phyloP scores from a whole-genome alignment of 1,140 invertebrate species.

The Ganaspis sp. region DNA sequence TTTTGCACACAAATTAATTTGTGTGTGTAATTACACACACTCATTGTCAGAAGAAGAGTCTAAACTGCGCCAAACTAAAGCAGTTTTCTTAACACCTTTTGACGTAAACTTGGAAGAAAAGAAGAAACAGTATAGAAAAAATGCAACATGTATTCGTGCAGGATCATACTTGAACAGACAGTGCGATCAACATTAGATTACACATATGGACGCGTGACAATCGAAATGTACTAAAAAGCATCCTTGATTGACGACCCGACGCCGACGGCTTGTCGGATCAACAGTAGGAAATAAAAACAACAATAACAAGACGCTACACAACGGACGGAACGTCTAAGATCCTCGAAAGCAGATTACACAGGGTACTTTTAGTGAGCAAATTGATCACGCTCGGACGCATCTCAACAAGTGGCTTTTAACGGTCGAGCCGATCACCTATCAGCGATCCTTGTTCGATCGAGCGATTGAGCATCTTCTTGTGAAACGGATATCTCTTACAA shows the following conservation, averaged over 20 bases:
- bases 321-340: conserved; percentile 60
- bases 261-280: neutral
- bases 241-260: neutral
- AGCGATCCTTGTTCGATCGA: conserved; percentile 56
- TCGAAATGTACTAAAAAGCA: neutral
- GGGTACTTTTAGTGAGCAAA: conserved; percentile 67
- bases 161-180: neutral
- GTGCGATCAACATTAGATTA: neutral
- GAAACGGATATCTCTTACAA: conserved; percentile 57
- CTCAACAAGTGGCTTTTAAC: conserved; percentile 73
- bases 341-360: conserved; percentile 72
- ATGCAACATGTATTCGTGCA: too few relatives aligned
- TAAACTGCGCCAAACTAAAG: too few relatives aligned
- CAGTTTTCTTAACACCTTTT: too few relatives aligned
- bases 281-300: conserved; percentile 36
- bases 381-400: conserved; percentile 71
- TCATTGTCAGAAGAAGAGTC: too few relatives aligned
- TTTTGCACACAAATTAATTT: too few relatives aligned
- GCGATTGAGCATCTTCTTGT: conserved; percentile 56
- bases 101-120: too few relatives aligned
- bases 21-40: too few relatives aligned
- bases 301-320: conserved; percentile 44
- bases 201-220: neutral
- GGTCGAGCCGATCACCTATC: conserved; percentile 60
- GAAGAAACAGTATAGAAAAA: too few relatives aligned